Percentiles rank a stretch among this genome's conserved stretches.
Conservation (phyloP, 2,797 vertebrate genomes). For the Xiphorhynchus erythropygius region DNA sequence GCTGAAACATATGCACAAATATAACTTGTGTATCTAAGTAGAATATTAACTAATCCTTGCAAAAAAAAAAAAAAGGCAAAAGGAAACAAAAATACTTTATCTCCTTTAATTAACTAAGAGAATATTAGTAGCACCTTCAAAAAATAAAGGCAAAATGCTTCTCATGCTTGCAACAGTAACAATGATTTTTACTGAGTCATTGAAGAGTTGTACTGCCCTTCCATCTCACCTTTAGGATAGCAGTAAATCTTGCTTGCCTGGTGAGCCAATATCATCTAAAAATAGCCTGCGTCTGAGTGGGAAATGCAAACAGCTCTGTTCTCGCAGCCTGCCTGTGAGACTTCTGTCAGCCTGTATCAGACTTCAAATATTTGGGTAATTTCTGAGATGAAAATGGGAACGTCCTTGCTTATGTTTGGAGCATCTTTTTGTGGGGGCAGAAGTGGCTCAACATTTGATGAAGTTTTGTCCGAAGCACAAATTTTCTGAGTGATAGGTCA, state of each 20-base stretch:
- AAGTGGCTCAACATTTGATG: neutral
- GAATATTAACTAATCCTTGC: neutral
- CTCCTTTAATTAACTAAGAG: neutral
- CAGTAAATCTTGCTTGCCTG: neutral
- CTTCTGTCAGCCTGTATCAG: neutral
- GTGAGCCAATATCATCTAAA: constrained; percentile 10
- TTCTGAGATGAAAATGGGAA: neutral
- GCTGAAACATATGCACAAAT: neutral
- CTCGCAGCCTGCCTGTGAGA: neutral
- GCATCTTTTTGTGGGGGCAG: neutral
- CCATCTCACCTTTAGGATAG: constrained; percentile 17
- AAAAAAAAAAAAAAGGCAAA: neutral
- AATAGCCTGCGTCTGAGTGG: constrained; percentile 17
- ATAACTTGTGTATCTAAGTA: neutral
- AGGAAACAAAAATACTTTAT: neutral
- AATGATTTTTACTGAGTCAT: neutral
- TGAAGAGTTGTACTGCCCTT: neutral
- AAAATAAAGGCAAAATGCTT: neutral
- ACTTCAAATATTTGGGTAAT: neutral
- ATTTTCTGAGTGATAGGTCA: neutral
- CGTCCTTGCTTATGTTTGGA: neutral
- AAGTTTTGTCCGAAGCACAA: neutral
- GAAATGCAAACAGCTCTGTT: constrained; percentile 5
- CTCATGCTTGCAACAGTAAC: neutral
- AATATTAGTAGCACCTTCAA: neutral